A percentile compares a stretch with the other conserved stretches of the same genome.
These are phyloP conservation scores for Megaceryle maxima DNA, from an alignment of 2,113 vertebrate genomes.

Conservation along the genomic window DNA sequence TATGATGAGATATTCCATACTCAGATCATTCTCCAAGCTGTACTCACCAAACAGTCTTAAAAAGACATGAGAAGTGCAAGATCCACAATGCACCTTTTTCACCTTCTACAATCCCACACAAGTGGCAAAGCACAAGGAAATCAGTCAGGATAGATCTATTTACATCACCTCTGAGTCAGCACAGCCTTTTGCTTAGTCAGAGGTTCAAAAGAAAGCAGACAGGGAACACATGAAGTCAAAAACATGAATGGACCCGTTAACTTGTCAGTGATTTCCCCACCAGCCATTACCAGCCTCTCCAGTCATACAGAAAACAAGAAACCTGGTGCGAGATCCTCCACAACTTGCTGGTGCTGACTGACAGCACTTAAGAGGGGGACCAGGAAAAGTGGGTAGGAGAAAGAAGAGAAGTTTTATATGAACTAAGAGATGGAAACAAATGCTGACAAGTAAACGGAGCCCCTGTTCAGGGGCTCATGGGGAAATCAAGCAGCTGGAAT, in stretches of 20 bases:
- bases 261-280: not conserved
- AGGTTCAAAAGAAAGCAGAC: not conserved
- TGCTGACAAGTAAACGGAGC: not conserved
- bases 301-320: not conserved
- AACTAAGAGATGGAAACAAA: not conserved
- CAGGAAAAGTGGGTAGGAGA: not conserved
- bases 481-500: not conserved
- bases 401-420: not conserved
- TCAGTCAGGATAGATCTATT: not conserved
- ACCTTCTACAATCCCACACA: not conserved
- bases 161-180: not conserved
- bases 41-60: not conserved
- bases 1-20: not conserved
- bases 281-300: not conserved
- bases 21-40: not conserved
- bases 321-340: not conserved
- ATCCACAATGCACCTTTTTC: not conserved
- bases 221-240: not conserved
- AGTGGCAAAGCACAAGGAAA: not conserved
- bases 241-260: not conserved
- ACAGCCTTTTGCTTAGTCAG: not conserved
- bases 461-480: not conserved
- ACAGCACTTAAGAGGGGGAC: not conserved
- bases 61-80: not conserved
- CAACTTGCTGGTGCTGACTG: not conserved